Conservation (phyloP, 2,797 vertebrate species). For the Avahi laniger region DNA sequence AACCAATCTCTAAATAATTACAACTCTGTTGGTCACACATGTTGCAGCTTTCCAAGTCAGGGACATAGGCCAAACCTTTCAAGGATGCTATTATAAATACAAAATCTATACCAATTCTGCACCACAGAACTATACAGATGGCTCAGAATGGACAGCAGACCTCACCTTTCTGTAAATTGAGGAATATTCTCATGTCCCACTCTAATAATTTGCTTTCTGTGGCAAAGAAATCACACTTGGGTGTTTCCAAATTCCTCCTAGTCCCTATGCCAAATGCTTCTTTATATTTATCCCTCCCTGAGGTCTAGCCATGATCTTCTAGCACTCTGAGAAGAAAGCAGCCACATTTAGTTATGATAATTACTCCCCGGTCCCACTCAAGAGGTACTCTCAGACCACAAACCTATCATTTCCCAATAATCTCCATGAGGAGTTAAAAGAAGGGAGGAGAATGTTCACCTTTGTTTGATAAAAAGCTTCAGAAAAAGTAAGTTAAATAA, state of each 20-base stretch:
- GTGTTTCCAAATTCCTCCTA: neutral
- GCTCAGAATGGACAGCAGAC: neutral
- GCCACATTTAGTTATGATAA: neutral
- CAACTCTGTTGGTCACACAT: neutral
- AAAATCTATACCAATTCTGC: neutral
- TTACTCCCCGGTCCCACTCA: neutral
- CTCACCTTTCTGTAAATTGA: neutral
- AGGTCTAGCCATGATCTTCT: neutral
- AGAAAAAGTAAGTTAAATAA: constrained; percentile 31
- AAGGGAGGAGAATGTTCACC: neutral
- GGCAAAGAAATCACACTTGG: neutral
- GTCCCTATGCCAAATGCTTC: neutral
- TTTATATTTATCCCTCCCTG: neutral
- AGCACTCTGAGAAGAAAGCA: neutral
- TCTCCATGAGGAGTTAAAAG: neutral
- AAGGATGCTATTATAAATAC: neutral
- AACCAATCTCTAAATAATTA: neutral
- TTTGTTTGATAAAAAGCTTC: constrained; percentile 24
- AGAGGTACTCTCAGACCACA: neutral
- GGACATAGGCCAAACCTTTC: neutral
- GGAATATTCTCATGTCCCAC: neutral
- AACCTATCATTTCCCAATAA: neutral
- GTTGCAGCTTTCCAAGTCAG: neutral
- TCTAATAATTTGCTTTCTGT: neutral
- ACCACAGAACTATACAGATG: neutral